These are phyloP conservation scores for Poeciliopsis turneri DNA, from an alignment of 2,797 vertebrate species.

Conservation along the genomic window DNA sequence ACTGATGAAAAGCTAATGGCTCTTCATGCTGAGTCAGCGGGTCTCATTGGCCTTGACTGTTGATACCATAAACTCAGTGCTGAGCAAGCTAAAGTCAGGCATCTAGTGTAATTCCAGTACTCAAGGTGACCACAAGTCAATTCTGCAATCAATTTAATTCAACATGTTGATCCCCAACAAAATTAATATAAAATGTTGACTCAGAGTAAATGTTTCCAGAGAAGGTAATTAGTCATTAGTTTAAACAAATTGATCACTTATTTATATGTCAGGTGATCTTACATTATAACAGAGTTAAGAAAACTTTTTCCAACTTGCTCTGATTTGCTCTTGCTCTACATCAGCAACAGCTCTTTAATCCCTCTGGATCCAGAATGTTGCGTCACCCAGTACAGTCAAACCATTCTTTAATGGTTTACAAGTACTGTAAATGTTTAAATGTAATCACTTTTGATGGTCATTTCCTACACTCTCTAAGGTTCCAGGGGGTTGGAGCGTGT, in stretches of 20 bases:
- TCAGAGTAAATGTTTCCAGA: conserved; percentile 6
- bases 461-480: not conserved
- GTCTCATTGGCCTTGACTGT: conserved; percentile 18
- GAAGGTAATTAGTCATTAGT: not conserved
- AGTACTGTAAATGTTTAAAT: not conserved
- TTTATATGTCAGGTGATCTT: not conserved
- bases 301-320: not conserved
- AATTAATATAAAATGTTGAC: conserved; percentile 20
- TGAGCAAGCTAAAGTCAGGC: conserved; percentile 50
- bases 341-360: not conserved
- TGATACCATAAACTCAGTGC: conserved; percentile 39
- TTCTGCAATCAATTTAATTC: conserved; percentile 43
- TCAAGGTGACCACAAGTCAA: conserved; percentile 46
- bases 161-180: conserved; percentile 21
- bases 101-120: conserved; percentile 44
- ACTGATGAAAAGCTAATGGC: conserved; percentile 29
- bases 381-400: not conserved
- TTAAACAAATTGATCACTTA: not conserved
- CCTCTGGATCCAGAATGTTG: not conserved
- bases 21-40: conserved; percentile 22
- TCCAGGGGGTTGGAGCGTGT: not conserved
- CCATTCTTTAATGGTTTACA: not conserved
- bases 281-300: not conserved
- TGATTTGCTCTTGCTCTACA: not conserved
- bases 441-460: not conserved